A percentile compares a stretch with the other conserved stretches of the same genome.
phyloP scores from a whole-genome alignment of 2,797 vertebrate genomes.

The Diceros bicornis region DNA sequence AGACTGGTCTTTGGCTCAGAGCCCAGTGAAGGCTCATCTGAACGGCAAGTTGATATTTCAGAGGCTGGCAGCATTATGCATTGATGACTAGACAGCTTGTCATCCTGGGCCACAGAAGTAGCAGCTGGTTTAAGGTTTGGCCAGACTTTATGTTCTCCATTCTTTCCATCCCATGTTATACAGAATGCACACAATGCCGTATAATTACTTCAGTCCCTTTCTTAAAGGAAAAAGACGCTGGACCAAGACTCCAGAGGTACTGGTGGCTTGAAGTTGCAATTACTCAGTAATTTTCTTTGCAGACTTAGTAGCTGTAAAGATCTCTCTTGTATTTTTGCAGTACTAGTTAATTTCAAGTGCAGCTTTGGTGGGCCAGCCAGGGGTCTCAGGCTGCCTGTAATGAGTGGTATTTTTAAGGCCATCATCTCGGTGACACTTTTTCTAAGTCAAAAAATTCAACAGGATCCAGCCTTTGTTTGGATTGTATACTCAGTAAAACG shows the following conservation, averaged over 20 bases:
- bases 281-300: slow-evolving; percentile 48
- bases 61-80: slow-evolving; percentile 64
- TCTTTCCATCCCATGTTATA: slow-evolving; percentile 79
- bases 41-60: slow-evolving; percentile 42
- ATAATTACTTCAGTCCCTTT: slow-evolving; percentile 52
- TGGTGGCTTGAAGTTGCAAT: slow-evolving; percentile 6
- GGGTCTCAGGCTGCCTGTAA: slow-evolving; percentile 45
- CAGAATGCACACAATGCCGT: slow-evolving; percentile 66
- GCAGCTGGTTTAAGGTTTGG: slow-evolving; percentile 82
- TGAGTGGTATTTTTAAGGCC: slow-evolving; percentile 59
- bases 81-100: slow-evolving; percentile 86
- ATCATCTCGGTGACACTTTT: slow-evolving; percentile 32
- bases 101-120: slow-evolving; percentile 81
- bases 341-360: slow-evolving; percentile 67
- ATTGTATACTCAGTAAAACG: not conserved
- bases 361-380: slow-evolving; percentile 36
- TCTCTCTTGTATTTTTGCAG: slow-evolving; percentile 41
- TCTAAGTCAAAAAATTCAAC: slow-evolving; percentile 31
- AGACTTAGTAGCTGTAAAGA: not conserved
- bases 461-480: slow-evolving; percentile 11
- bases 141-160: slow-evolving; percentile 77
- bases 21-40: slow-evolving; percentile 62
- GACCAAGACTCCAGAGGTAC: not conserved
- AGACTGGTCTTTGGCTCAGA: slow-evolving; percentile 47
- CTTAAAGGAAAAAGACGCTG: slow-evolving; percentile 60